These are phyloP conservation scores for Drosophila atripex DNA, from an alignment of 2,888 invertebrate species.

Conservation along the genomic window DNA sequence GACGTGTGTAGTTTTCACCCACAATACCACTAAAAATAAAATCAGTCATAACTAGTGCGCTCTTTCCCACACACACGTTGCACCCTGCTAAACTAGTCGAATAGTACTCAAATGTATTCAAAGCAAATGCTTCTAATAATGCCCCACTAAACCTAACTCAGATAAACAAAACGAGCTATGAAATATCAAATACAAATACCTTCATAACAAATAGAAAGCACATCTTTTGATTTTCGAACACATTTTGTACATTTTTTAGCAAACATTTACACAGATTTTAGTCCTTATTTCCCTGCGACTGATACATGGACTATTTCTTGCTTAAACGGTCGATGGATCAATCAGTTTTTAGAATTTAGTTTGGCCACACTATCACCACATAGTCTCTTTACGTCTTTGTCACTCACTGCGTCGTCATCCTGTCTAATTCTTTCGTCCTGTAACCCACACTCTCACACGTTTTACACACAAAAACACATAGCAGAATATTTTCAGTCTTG, in stretches of 20 bases:
- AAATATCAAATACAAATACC: conserved; percentile 73
- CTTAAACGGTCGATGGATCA: conserved; percentile 13
- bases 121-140: conserved; percentile 64
- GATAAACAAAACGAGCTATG: conserved; percentile 68
- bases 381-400: conserved; percentile 11
- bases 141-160: conserved; percentile 55
- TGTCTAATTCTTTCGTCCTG: conserved; percentile 41
- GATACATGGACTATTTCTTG: conserved; percentile 11
- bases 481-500: conserved; percentile 35
- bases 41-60: conserved; percentile 56
- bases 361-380: conserved; percentile 8
- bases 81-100: conserved; percentile 58
- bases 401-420: conserved; percentile 25
- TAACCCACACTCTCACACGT: conserved; percentile 39
- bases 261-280: conserved; percentile 15
- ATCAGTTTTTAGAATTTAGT: neutral
- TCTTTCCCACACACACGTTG: conserved; percentile 59
- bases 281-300: neutral
- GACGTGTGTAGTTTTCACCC: conserved; percentile 52
- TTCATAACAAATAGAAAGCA: conserved; percentile 74
- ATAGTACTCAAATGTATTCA: conserved; percentile 57
- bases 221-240: conserved; percentile 54
- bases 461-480: conserved; percentile 49
- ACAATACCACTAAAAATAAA: conserved; percentile 29
- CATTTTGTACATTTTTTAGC: conserved; percentile 20